Percentiles rank a stretch among this genome's conserved stretches.
Evolutionary conservation across 2,113 vertebrate species (phyloP).

Genomic region (Periophthalmodon schlosseri): DNA sequence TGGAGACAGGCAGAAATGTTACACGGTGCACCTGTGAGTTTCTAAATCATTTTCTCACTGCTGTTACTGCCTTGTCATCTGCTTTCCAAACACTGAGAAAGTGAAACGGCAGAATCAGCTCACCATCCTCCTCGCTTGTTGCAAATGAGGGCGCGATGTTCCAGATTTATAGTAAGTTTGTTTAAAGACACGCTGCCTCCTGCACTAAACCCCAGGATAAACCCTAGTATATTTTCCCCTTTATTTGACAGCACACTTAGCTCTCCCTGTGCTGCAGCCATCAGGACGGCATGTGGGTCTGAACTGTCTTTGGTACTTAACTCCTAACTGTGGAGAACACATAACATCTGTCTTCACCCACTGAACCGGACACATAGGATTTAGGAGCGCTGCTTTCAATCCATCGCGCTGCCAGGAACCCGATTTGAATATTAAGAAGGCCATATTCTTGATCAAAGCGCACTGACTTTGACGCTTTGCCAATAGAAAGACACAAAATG

Average conservation of each 20-base stretch:
- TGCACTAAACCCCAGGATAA: slow-evolving; percentile 6
- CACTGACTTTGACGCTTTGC: slow-evolving; percentile 29
- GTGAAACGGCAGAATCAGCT: slow-evolving; percentile 32
- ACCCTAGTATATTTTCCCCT: slow-evolving; percentile 15
- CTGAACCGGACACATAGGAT: slow-evolving; percentile 43
- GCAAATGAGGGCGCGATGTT: slow-evolving; percentile 15
- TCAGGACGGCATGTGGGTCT: slow-evolving; percentile 19
- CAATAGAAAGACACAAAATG: slow-evolving; percentile 24
- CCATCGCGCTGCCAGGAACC: slow-evolving; percentile 46
- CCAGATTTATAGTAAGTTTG: slow-evolving; percentile 35
- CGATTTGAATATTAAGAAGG: slow-evolving; percentile 64
- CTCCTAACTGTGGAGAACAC: slow-evolving; percentile 33
- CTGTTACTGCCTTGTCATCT: neutral
- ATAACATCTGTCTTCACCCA: slow-evolving; percentile 45
- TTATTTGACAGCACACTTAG: slow-evolving; percentile 32
- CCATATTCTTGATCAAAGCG: slow-evolving; percentile 53
- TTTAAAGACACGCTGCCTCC: slow-evolving; percentile 19
- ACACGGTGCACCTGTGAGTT: neutral
- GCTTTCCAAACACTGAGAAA: slow-evolving; percentile 10
- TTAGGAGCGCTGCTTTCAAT: slow-evolving; percentile 44
- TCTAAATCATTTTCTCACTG: neutral
- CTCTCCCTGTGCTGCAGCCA: slow-evolving; percentile 12
- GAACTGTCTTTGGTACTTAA: slow-evolving; percentile 26
- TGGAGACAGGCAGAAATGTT: no score
- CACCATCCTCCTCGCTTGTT: slow-evolving; percentile 24